Percentiles rank a stretch among this genome's conserved stretches.
Conservation (phyloP, 2,888 invertebrate genomes). For the Eilema griseolum region DNA sequence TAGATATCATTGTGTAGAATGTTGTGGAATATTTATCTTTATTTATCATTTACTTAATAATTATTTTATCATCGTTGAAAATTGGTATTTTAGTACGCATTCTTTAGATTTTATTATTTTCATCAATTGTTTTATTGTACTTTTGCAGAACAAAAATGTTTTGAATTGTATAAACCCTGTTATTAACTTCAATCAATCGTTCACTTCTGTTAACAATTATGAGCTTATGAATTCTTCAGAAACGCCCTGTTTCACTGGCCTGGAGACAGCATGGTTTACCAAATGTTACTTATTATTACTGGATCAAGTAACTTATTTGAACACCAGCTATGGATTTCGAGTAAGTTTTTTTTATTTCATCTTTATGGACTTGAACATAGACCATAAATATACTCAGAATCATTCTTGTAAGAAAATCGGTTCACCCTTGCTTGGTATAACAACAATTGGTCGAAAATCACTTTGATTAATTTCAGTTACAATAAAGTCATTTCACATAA, state of each 20-base stretch:
- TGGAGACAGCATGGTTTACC: constrained; percentile 33
- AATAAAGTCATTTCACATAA: too few species aligned
- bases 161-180: too few species aligned
- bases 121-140: not conserved
- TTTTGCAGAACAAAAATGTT: not conserved
- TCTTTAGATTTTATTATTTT: not conserved
- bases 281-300: constrained; percentile 46
- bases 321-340: constrained; percentile 43
- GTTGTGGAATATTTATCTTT: too few species aligned
- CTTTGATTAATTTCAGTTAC: too few species aligned
- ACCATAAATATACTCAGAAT: too few species aligned
- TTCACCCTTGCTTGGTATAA: too few species aligned
- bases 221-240: constrained; percentile 18
- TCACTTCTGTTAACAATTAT: not conserved
- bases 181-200: not conserved
- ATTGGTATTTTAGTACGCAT: not conserved
- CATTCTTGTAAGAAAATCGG: too few species aligned
- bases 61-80: not conserved
- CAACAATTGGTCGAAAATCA: too few species aligned
- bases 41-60: too few species aligned
- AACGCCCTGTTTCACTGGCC: constrained; percentile 18
- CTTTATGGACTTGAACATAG: not conserved
- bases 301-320: constrained; percentile 45
- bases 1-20: too few species aligned
- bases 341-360: constrained; percentile 28